Evolutionary conservation across 2,113 vertebrate species (phyloP).

Genomic region (Chaetodon auriga): DNA sequence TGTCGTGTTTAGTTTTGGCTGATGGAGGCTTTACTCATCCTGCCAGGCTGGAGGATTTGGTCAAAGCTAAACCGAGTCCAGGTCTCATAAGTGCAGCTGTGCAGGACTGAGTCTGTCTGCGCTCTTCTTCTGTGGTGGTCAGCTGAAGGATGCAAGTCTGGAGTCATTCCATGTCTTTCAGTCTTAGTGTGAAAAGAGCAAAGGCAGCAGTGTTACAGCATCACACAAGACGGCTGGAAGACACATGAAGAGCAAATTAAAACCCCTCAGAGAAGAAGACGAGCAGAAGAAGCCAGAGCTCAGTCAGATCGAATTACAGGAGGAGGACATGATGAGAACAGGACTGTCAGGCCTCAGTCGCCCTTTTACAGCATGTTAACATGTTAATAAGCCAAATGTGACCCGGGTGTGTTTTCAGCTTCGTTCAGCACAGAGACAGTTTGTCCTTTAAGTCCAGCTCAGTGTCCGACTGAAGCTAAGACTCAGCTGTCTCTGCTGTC

Average conservation of each 20-base stretch:
- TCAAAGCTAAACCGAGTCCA: not conserved
- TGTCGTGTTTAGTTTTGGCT: not conserved
- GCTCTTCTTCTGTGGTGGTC: conserved; percentile 9
- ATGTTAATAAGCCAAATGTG: not conserved
- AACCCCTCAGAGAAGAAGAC: no score
- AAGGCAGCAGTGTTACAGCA: not conserved
- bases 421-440: no score
- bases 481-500: no score
- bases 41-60: conserved; percentile 5
- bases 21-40: not conserved
- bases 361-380: no score
- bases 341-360: no score
- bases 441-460: no score
- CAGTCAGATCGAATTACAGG: no score
- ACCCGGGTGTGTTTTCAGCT: not conserved
- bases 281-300: no score
- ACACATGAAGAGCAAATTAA: not conserved
- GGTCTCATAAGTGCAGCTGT: not conserved
- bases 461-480: no score
- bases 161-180: not conserved
- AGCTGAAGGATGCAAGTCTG: not conserved
- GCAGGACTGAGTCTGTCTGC: not conserved
- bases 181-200: no score
- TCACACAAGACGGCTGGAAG: not conserved
- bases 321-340: no score